Evolutionary conservation across 1,140 invertebrate species (phyloP).

Genomic region (Conus betulinus): DNA sequence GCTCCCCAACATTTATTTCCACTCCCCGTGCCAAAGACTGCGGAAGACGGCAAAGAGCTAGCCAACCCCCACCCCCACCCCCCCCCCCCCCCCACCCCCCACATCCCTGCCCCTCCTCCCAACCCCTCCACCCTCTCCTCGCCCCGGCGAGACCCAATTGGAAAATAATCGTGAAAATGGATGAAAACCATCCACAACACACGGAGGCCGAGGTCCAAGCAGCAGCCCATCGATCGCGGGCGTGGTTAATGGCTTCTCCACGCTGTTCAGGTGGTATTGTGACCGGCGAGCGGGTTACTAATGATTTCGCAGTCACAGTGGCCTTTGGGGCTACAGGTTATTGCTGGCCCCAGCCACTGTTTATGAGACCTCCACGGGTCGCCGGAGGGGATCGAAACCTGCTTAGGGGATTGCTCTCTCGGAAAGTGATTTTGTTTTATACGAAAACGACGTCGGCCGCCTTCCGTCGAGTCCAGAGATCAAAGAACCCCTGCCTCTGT

Average conservation of each 20-base stretch:
- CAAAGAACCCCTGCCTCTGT: neutral
- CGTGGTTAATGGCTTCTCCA: neutral
- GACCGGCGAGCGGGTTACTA: slow-evolving; percentile 9
- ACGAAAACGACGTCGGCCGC: neutral
- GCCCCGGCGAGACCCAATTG: neutral
- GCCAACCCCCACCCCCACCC: neutral
- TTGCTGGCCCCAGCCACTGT: neutral
- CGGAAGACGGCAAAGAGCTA: slow-evolving; percentile 6
- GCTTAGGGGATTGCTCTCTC: neutral
- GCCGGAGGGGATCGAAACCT: too few relatives aligned
- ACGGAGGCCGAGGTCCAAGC: neutral
- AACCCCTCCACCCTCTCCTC: too few relatives aligned
- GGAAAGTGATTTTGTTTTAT: slow-evolving; percentile 1
- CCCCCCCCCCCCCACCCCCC: too few relatives aligned
- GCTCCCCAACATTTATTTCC: slow-evolving; percentile 32
- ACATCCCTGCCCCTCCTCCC: too few relatives aligned
- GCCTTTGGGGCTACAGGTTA: neutral
- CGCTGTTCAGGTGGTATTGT: slow-evolving; percentile 6
- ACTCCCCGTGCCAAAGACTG: slow-evolving; percentile 11
- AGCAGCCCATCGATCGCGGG: neutral
- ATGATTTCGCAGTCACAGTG: slow-evolving; percentile 13
- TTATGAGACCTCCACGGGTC: neutral
- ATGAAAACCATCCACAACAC: slow-evolving; percentile 30
- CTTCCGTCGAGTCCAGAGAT: neutral
- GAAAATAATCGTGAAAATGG: slow-evolving; percentile 34